Base-by-base conservation (phyloP, 2,888 invertebrate species). In the Belgica antarctica region DNA sequence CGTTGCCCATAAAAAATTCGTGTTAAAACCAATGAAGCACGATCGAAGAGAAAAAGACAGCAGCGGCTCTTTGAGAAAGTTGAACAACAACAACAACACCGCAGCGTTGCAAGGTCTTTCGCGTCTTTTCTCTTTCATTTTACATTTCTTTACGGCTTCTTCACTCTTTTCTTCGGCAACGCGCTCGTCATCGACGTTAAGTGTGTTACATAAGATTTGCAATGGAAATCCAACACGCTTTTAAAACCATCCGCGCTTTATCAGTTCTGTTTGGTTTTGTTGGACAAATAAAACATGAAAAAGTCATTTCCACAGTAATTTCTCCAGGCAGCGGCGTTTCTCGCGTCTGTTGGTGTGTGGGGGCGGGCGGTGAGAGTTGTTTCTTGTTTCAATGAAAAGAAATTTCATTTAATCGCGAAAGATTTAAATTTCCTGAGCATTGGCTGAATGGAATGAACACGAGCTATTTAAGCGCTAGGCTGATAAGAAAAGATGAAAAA, bases 111-210 rank as follows among this genome's bases (percentile, higher is more conserved):
- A 68, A 68, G 68, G 68, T 68, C 65, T 62, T 27, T 62, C 27
- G 17, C 41, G 63, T 63, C 63, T 47, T 68, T 68, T 68, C 68
- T 68, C 68, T 68, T 68, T 68, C 31, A 31, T 68, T 65, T 47
- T 22, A 8, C n/a, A 19, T 65, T 36, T 25, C 27, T 46, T 34
- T 19, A 2, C 10, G 63, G 15, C 17, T 47, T 17, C 27, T 65
- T 41, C n/a, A 5, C 34, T 62, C 62, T 62, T 62, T 62, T 62
- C 15, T 17, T 59, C 36, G 28, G 17, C 15, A 8, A n/a, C 46
- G 41, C 19, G 22, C n/a, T 59, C n/a, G n/a, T n/a, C n/a, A n/a
- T n/a, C 27, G 59, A 22, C 27, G 59, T 8, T 5, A 25, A 59
- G 47, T 47, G 24, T 12, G 25, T 65, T 65, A 17, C 65, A 24